Percentiles rank a stretch among this genome's conserved stretches.
Evolutionary conservation across 2,113 vertebrate genomes (phyloP).

Genomic region (Danio rerio): GRCz12tu NC_133195.1:44803501-44804000

Average conservation of each 20-base stretch:
- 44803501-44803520: conserved; percentile 1
- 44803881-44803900: too few relatives aligned
- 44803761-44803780: not conserved
- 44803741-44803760: not conserved
- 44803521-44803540: not conserved
- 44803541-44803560: conserved; percentile 19
- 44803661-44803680: not conserved
- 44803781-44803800: too few relatives aligned
- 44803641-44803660: not conserved
- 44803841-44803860: too few relatives aligned
- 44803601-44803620: conserved; percentile 20
- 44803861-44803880: too few relatives aligned
- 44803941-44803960: too few relatives aligned
- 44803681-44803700: not conserved
- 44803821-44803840: too few relatives aligned
- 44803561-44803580: conserved; percentile 13
- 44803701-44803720: not conserved
- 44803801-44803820: too few relatives aligned
- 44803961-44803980: too few relatives aligned
- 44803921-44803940: too few relatives aligned
- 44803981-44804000: too few relatives aligned
- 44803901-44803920: too few relatives aligned
- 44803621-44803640: not conserved
- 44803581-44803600: conserved; percentile 18
- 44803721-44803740: not conserved